Evolutionary conservation across 1,140 invertebrate genomes (phyloP).

Genomic region (Eupristina koningsbergeri): DNA sequence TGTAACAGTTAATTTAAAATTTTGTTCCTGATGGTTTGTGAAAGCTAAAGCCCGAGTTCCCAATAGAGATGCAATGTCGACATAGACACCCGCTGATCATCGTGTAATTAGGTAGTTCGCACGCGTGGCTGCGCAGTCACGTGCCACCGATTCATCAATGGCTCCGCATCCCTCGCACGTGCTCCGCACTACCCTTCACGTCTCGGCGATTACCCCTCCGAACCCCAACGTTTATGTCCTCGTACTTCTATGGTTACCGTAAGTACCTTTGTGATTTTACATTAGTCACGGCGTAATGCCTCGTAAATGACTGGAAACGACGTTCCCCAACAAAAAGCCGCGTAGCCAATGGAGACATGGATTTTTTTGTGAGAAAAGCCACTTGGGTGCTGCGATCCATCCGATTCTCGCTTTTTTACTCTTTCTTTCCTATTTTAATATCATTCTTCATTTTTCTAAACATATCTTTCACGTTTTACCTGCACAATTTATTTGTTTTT

Average conservation of each 20-base stretch:
- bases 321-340: conserved; percentile 43
- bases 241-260: not conserved
- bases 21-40: conserved; percentile 54
- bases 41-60: not conserved
- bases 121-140: conserved; percentile 64
- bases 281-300: conserved; percentile 59
- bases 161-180: conserved; percentile 63
- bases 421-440: not conserved
- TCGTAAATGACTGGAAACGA: conserved; percentile 51
- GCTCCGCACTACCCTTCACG: conserved; percentile 62
- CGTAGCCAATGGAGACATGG: not conserved
- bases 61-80: no score
- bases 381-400: not conserved
- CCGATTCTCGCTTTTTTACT: not conserved
- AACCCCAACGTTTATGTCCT: not conserved
- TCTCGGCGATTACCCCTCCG: conserved; percentile 55
- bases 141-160: conserved; percentile 73
- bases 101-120: conserved; percentile 72
- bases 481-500: no score
- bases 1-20: conserved; percentile 65
- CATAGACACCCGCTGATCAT: conserved; percentile 70
- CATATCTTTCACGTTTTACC: no score
- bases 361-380: not conserved
- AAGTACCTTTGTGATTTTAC: conserved; percentile 62
- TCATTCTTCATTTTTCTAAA: not conserved